These are phyloP conservation scores for Odontothrips loti DNA, from an alignment of 2,888 invertebrate species.

Conservation along the genomic window DNA sequence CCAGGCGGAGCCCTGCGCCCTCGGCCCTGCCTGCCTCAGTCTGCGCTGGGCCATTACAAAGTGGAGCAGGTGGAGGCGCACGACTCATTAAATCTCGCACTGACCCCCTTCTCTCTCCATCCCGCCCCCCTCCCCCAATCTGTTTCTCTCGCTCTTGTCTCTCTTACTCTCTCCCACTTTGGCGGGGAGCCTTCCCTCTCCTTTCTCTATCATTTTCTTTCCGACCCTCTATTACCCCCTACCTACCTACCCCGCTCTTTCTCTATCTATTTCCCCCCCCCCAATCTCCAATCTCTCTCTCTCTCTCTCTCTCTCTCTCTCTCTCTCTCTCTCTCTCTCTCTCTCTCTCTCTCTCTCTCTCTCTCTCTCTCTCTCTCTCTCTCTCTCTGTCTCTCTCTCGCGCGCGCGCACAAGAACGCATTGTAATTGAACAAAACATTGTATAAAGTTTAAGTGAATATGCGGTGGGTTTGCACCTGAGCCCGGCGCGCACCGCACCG, in stretches of 20 bases:
- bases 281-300: not conserved
- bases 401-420: not conserved
- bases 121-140: not conserved
- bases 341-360: not conserved
- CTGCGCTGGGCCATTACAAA: not conserved
- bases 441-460: conserved; percentile 25
- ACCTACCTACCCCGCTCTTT: not conserved
- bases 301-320: not conserved
- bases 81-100: conserved; percentile 24
- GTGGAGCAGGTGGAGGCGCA: conserved; percentile 13
- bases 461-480: conserved; percentile 19
- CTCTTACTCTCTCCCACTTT: not conserved
- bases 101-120: not conserved
- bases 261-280: not conserved
- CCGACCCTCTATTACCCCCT: not conserved
- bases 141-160: not conserved
- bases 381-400: not conserved
- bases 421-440: conserved; percentile 23
- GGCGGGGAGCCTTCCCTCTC: not conserved
- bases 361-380: not conserved
- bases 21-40: not conserved
- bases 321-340: not conserved
- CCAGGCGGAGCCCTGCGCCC: too few relatives aligned
- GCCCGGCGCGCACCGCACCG: not conserved
- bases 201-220: not conserved